A percentile compares a stretch with the other conserved stretches of the same genome.
Evolutionary conservation across 2,888 invertebrate species (phyloP).

Genomic region (Listrodromus nycthemerus): DNA sequence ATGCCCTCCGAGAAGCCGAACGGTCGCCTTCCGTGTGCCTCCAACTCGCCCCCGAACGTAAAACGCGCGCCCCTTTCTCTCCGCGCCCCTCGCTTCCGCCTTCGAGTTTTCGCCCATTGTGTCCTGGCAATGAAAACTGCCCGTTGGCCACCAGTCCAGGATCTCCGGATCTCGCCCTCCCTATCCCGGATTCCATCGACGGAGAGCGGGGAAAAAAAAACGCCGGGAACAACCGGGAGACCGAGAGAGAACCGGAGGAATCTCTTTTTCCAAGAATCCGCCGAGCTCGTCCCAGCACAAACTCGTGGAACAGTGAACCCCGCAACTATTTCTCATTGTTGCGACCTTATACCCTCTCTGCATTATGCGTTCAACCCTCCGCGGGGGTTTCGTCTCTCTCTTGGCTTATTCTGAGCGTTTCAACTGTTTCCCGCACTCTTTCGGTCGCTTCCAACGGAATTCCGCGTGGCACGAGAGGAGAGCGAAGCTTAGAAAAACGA

Average conservation of each 20-base stretch:
- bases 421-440: background rate
- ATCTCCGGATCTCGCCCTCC: slow-evolving; percentile 5
- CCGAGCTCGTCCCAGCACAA: background rate
- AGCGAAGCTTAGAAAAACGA: background rate
- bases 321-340: slow-evolving; percentile 37
- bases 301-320: slow-evolving; percentile 13
- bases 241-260: background rate
- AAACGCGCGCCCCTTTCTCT: slow-evolving; percentile 31
- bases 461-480: background rate
- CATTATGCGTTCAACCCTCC: slow-evolving; percentile 18
- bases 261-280: slow-evolving; percentile 21
- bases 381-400: slow-evolving; percentile 1
- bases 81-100: slow-evolving; percentile 40
- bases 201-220: slow-evolving; percentile 2
- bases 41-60: slow-evolving; percentile 18
- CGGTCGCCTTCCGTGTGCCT: slow-evolving; percentile 32
- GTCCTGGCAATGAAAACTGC: slow-evolving; percentile 53
- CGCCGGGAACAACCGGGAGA: background rate
- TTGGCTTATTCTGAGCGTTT: background rate
- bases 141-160: slow-evolving; percentile 46
- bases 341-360: slow-evolving; percentile 35
- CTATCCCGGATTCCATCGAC: slow-evolving; percentile 17
- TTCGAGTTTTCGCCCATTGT: slow-evolving; percentile 51
- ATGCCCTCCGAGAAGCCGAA: slow-evolving; percentile 49
- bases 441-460: slow-evolving; percentile 10